These are phyloP conservation scores for Coleophora deauratella DNA, from an alignment of 2,888 invertebrate species.

Conservation along the genomic window DNA sequence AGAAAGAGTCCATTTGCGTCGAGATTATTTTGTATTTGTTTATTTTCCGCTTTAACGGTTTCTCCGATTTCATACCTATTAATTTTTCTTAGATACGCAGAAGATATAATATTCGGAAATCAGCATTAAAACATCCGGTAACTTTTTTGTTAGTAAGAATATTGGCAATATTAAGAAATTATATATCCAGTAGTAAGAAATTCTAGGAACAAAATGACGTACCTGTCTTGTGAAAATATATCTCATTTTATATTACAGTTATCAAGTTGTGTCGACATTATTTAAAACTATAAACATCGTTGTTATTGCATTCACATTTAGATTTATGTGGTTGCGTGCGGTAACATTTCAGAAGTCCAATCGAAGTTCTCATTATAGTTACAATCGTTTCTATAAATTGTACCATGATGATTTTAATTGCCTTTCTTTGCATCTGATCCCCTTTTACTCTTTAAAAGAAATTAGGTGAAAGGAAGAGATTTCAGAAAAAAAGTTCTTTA, in stretches of 20 bases:
- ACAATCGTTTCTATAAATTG: constrained; percentile 36
- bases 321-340: no score
- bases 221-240: no score
- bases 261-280: no score
- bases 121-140: no score
- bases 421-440: constrained; percentile 37
- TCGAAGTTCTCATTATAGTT: constrained; percentile 15
- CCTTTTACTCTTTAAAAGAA: constrained; percentile 41
- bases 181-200: no score
- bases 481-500: constrained; percentile 47
- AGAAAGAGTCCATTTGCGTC: constrained; percentile 53
- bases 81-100: background rate
- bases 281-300: no score
- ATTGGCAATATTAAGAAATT: no score
- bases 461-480: constrained; percentile 59
- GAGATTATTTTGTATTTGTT: constrained; percentile 51
- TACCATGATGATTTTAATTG: constrained; percentile 54
- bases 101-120: background rate
- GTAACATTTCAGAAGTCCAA: no score
- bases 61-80: constrained; percentile 27
- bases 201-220: no score
- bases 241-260: no score
- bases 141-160: no score
- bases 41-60: constrained; percentile 40
- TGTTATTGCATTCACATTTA: no score